phyloP scores from a whole-genome alignment of 2,113 vertebrate species.

The Polypterus senegalus region DNA sequence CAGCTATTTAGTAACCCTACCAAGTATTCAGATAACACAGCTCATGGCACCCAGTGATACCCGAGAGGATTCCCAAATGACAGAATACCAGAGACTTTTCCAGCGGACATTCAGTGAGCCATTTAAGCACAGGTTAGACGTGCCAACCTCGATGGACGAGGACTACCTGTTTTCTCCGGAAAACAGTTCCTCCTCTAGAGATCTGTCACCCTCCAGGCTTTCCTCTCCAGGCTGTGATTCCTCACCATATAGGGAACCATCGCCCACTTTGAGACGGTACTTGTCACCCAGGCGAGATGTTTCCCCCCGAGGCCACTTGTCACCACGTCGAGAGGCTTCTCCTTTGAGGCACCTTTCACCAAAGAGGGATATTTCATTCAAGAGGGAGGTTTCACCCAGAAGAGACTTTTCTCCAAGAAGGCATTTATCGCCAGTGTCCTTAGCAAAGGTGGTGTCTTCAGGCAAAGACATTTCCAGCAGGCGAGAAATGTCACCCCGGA shows the following conservation, averaged over 20 bases:
- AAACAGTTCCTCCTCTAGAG: conserved; percentile 65
- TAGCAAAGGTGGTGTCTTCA: conserved; percentile 65
- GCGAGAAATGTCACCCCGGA: conserved; percentile 81
- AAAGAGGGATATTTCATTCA: conserved; percentile 58
- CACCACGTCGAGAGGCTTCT: conserved; percentile 35
- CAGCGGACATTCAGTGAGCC: conserved; percentile 57
- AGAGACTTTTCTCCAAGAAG: conserved; percentile 21
- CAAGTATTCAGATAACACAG: conserved; percentile 87
- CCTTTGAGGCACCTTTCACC: conserved; percentile 64
- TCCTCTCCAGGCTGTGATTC: conserved; percentile 78
- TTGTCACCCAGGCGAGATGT: conserved; percentile 74
- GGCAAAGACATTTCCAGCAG: conserved; percentile 58
- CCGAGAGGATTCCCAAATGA: conserved; percentile 54
- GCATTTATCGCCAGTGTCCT: conserved; percentile 43
- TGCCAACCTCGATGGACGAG: conserved; percentile 73
- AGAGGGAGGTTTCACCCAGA: conserved; percentile 55
- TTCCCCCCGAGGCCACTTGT: conserved; percentile 67
- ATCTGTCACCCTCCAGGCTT: conserved; percentile 65
- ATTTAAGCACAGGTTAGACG: conserved; percentile 64
- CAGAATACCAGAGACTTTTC: conserved; percentile 68
- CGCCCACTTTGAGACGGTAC: conserved; percentile 69
- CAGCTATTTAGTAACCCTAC: conserved; percentile 82
- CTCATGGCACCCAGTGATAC: conserved; percentile 60
- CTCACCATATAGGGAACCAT: conserved; percentile 74
- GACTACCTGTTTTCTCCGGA: conserved; percentile 61